Evolutionary conservation across 2,888 invertebrate genomes (phyloP).

Genomic region (Orthosia incerta): DNA sequence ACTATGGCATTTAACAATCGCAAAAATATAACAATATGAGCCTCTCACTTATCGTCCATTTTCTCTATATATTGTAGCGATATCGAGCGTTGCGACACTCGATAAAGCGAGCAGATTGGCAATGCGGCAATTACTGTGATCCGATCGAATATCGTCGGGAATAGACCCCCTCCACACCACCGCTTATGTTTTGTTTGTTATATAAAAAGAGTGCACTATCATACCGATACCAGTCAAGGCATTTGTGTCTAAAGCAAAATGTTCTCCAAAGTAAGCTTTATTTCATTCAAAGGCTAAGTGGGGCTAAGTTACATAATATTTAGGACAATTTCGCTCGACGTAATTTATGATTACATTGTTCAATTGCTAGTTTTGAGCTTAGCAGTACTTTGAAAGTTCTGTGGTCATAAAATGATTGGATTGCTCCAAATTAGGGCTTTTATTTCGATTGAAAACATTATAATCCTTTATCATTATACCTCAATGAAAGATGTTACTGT

Average conservation of each 20-base stretch:
- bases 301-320: conserved; percentile 72
- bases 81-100: conserved; percentile 85
- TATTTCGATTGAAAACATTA: background rate
- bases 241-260: conserved; percentile 88
- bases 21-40: conserved; percentile 76
- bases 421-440: conserved; percentile 4
- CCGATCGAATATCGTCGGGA: conserved; percentile 89
- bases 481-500: background rate
- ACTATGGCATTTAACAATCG: conserved; percentile 55
- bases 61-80: conserved; percentile 83
- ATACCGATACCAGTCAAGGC: conserved; percentile 86
- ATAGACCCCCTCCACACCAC: conserved; percentile 83
- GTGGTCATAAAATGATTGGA: conserved; percentile 15
- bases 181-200: conserved; percentile 88
- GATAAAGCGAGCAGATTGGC: conserved; percentile 88
- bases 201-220: conserved; percentile 89
- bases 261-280: conserved; percentile 88
- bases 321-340: conserved; percentile 70
- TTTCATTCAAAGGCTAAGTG: conserved; percentile 66
- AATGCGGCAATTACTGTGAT: conserved; percentile 88
- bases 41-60: conserved; percentile 83
- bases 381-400: conserved; percentile 44
- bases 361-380: conserved; percentile 58
- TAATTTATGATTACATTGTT: conserved; percentile 68
- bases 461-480: background rate